Evolutionary conservation across 2,888 invertebrate species (phyloP).

Genomic region (Neelides folsomi): DNA sequence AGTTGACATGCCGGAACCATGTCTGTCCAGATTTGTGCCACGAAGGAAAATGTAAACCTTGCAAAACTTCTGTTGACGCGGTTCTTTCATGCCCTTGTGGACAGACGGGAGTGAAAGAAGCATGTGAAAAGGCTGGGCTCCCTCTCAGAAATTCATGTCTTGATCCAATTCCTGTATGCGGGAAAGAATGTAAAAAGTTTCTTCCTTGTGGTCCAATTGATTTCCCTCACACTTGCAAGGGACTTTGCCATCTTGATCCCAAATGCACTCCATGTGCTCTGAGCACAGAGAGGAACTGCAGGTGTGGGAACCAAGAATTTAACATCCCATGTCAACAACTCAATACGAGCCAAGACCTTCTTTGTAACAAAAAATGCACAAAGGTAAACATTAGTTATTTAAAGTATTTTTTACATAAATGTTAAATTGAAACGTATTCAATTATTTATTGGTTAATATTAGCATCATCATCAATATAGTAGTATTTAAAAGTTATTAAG

Average conservation of each 20-base stretch:
- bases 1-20: constrained; percentile 46
- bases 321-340: constrained; percentile 63
- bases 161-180: constrained; percentile 71
- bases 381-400: constrained; percentile 45
- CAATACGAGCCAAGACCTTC: constrained; percentile 55
- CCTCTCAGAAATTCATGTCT: constrained; percentile 51
- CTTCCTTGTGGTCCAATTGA: constrained; percentile 54
- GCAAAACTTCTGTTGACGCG: constrained; percentile 47
- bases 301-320: constrained; percentile 72
- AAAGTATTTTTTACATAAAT: neutral
- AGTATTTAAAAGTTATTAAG: too few species aligned
- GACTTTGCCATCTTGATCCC: constrained; percentile 53
- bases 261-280: constrained; percentile 62
- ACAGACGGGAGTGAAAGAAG: constrained; percentile 44
- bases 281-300: constrained; percentile 61
- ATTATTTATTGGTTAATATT: too few species aligned
- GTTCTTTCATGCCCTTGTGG: constrained; percentile 65
- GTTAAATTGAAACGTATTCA: too few species aligned
- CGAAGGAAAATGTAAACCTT: constrained; percentile 51
- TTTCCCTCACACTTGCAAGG: constrained; percentile 55
- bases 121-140: constrained; percentile 36
- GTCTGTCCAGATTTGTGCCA: constrained; percentile 56
- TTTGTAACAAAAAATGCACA: constrained; percentile 80
- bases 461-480: too few species aligned
- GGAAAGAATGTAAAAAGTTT: constrained; percentile 48